These are phyloP conservation scores for Rhagonycha lutea DNA, from an alignment of 2,888 invertebrate genomes.

Conservation along the genomic window DNA sequence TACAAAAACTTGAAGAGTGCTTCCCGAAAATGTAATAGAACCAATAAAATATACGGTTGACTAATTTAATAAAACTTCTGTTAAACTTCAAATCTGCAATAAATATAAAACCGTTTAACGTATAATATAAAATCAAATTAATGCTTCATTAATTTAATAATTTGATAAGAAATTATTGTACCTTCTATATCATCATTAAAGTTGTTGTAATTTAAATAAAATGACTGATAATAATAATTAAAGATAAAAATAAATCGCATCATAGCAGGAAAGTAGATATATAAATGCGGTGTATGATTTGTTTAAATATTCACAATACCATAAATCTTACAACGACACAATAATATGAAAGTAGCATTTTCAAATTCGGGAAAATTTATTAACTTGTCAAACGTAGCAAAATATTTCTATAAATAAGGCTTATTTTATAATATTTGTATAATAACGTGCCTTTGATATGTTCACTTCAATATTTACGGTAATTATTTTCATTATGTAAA, in stretches of 20 bases:
- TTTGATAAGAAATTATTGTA: neutral
- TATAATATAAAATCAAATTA: neutral
- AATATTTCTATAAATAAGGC: neutral
- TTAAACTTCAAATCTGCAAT: neutral
- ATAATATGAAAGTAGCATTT: neutral
- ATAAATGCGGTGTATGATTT: neutral
- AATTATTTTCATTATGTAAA: neutral
- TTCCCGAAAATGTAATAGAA: conserved; percentile 4
- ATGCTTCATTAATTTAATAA: neutral
- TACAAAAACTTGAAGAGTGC: conserved; percentile 14
- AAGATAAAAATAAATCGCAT: neutral
- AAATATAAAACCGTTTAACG: neutral
- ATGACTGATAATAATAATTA: neutral
- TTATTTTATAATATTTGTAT: neutral
- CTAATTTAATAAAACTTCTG: neutral
- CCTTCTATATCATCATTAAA: neutral
- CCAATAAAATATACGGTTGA: neutral
- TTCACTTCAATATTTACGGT: neutral
- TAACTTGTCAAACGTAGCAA: neutral
- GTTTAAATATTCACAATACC: neutral
- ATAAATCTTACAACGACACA: neutral
- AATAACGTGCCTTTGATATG: neutral
- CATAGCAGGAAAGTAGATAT: neutral
- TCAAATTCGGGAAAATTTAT: neutral
- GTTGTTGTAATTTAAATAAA: neutral